Evolutionary conservation across 2,113 vertebrate species (phyloP).

Genomic region (Tretioscincus oriximinensis): DNA sequence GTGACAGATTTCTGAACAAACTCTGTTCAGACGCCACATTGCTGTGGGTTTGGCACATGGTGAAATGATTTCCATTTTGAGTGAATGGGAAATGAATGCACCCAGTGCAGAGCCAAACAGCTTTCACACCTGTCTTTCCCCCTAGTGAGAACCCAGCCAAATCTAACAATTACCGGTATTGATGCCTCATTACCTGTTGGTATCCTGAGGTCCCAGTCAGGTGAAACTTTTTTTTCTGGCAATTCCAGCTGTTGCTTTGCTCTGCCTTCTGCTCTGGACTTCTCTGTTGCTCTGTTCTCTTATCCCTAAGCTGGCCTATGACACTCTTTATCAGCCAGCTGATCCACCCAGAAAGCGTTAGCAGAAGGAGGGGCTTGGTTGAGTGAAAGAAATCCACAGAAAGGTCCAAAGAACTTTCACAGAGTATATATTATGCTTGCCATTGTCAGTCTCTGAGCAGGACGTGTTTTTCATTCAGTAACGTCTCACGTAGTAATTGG

Average conservation of each 20-base stretch:
- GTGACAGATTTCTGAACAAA: too few species aligned
- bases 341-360: constrained; percentile 52
- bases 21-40: too few species aligned
- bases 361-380: background rate
- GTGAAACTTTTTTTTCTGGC: background rate
- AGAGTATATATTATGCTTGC: constrained; percentile 10
- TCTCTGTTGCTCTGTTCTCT: background rate
- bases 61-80: too few species aligned
- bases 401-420: constrained; percentile 23
- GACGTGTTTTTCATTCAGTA: background rate
- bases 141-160: background rate
- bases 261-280: background rate
- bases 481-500: background rate
- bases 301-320: constrained; percentile 4
- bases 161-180: background rate
- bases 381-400: background rate
- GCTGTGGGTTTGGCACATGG: too few species aligned
- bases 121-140: background rate
- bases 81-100: too few species aligned
- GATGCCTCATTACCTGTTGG: background rate
- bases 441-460: background rate
- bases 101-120: too few species aligned
- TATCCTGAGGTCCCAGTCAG: background rate
- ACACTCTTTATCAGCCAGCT: constrained; percentile 50
- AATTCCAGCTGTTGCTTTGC: background rate